phyloP scores from a whole-genome alignment of 1,140 invertebrate genomes.

The Scaptomyza hsui region DNA sequence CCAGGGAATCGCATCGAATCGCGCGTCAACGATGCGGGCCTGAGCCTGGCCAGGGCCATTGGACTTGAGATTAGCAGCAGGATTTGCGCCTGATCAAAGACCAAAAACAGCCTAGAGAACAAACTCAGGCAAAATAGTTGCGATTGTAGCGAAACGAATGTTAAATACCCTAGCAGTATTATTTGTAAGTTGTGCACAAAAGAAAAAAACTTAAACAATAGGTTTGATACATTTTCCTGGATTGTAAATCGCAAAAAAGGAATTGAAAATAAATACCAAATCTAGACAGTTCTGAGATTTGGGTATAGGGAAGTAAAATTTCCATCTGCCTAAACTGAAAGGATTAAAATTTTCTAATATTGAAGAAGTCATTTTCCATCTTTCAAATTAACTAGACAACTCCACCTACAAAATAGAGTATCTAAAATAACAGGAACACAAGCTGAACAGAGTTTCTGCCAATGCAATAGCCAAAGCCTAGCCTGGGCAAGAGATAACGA shows the following conservation, averaged over 20 bases:
- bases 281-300: too few relatives aligned
- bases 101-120: conserved; percentile 44
- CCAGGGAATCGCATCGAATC: conserved; percentile 44
- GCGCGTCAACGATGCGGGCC: conserved; percentile 53
- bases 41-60: conserved; percentile 33
- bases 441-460: not conserved
- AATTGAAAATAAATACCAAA: too few relatives aligned
- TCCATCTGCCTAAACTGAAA: too few relatives aligned
- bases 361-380: too few relatives aligned
- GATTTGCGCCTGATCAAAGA: conserved; percentile 65
- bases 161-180: conserved; percentile 14
- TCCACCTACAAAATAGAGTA: not conserved
- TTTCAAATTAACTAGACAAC: not conserved
- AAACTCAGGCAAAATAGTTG: too few relatives aligned
- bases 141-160: not conserved
- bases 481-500: conserved; percentile 40
- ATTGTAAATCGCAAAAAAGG: too few relatives aligned
- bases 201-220: too few relatives aligned
- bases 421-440: conserved; percentile 49
- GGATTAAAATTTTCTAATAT: too few relatives aligned
- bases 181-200: too few relatives aligned
- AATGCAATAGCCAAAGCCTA: conserved; percentile 7
- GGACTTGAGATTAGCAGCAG: conserved; percentile 66
- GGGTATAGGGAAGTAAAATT: too few relatives aligned
- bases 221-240: too few relatives aligned